Base-by-base conservation (phyloP, 2,888 invertebrate genomes). In the Epiblema foenella region DNA sequence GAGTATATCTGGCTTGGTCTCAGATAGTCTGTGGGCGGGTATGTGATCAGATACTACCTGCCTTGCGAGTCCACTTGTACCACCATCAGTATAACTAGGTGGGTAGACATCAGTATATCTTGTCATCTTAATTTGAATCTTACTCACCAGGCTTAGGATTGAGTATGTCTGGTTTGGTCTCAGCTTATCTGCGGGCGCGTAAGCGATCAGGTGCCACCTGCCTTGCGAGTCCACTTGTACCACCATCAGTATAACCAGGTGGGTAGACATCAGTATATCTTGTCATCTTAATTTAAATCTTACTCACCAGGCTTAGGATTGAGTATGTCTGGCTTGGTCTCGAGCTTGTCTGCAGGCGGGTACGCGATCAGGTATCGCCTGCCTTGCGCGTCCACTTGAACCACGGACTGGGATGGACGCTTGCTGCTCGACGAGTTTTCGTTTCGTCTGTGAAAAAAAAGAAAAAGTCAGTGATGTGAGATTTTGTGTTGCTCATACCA, bases 41-140 rank as follows among this genome's bases (percentile, higher is more conserved):
- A n/a, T n/a, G n/a, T n/a, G n/a, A n/a, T n/a, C n/a, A n/a, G 87
- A 79, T 87, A 91, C 57, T 90, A 75, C n/a, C 92, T 75, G 0
- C 93, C 93, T 57, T 92, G 90, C 0, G 91, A 88, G 72, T 93
- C 93, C 4, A 93, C 89, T 62, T 92, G 93, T n/a, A 93, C 92
- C 57, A 92, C 93, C 24, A 24, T 4, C 24, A 24, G 24, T 24
- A 24, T 1, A 24, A 24, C 24, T 4, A 24, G 24, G 24, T 4
- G 24, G 4, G 24, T n/a, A 24, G 2, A 24, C 4, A 24, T 24
- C 24, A 24, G 24, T 24, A 24, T 24, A 2, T 91, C 91, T n/a
- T n/a, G 87, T 85, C 72, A 42, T 42, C 91, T 90, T 77, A 84
- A 33, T 56, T n/a, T 33, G 17, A 56, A 56, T 29, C n/a, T 17